Base-by-base conservation (phyloP, 2,113 vertebrate genomes). In the Gallinago paraguaiae region DNA sequence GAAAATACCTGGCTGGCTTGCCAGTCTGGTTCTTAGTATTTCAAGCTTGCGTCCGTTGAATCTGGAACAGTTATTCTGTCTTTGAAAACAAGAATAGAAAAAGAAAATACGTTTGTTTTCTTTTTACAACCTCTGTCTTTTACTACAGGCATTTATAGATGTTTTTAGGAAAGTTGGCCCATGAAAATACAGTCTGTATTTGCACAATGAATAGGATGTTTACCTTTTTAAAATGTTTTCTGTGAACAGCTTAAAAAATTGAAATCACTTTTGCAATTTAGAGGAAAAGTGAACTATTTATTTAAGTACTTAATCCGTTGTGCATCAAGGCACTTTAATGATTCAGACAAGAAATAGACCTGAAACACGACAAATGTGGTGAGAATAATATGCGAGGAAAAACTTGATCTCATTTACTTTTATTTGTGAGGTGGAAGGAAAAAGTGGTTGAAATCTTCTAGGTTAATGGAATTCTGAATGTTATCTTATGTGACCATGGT, bases 261-360 rank as follows among this genome's bases (percentile, higher is more conserved):
- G 83, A 82, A 93, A 89, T 93, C 4, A 24, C 78, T 92, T 95
- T 94, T 93, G 83, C 95, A 89, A 89, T 96, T 93, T 93, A 88
- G 91, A 93, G 83, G 72, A 94, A 94, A 95, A 95, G 74, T n/a
- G 74, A 93, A 89, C 86, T 95, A 92, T 94, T 96, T 96, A 96
- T 90, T 91, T 93, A 95, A 96, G 92, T 65, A 86, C 61, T 96
- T 95, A 96, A 97, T 96, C 95, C 77, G 68, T 87, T 96, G 92
- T 90, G 92, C 92, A 94, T 92, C 93, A 91, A 84, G 77, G 80
- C 69, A 91, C 83, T 94, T 89, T 93, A 94, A 94, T 94, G 93
- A 96, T 92, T 96, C 86, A 95, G 93, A 69, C 83, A 94, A 93
- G 92, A 86, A 94, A 43, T 77, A 91, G 82, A 93, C 92, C 91